Evolutionary conservation across 2,888 invertebrate genomes (phyloP).

Genomic region (Gerris lacustris): DNA sequence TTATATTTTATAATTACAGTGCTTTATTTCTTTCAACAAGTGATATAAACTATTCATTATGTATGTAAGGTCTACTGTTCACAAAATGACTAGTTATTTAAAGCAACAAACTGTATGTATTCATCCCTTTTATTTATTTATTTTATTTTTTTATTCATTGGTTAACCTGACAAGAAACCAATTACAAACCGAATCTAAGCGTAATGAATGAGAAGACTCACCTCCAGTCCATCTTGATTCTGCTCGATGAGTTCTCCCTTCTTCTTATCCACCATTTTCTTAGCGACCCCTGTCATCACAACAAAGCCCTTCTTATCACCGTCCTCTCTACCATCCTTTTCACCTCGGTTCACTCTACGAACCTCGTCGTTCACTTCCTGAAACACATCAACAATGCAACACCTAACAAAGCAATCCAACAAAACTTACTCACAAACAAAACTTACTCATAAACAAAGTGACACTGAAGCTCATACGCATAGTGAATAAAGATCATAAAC

Average conservation of each 20-base stretch:
- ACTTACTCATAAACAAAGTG: conserved; percentile 1
- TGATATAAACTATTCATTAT: too few relatives aligned
- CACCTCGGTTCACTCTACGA: conserved; percentile 59
- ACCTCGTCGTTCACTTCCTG: conserved; percentile 61
- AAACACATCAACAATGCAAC: conserved; percentile 1
- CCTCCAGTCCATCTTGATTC: conserved; percentile 88
- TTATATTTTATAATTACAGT: too few relatives aligned
- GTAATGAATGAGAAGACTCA: conserved; percentile 27
- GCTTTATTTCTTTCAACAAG: too few relatives aligned
- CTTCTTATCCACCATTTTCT: conserved; percentile 55
- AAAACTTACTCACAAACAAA: conserved; percentile 26
- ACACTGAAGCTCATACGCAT: too few relatives aligned
- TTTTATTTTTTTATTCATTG: too few relatives aligned
- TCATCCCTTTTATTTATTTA: too few relatives aligned
- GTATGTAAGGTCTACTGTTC: too few relatives aligned
- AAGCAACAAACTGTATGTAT: too few relatives aligned
- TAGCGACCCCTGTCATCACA: conserved; percentile 73
- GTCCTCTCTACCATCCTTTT: conserved; percentile 37
- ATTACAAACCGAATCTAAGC: too few relatives aligned
- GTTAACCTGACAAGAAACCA: too few relatives aligned
- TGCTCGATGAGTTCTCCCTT: conserved; percentile 99
- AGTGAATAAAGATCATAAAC: too few relatives aligned
- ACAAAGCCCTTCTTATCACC: conserved; percentile 47
- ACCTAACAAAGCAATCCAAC: background rate
- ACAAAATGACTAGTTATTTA: too few relatives aligned